Percentiles rank a stretch among this genome's conserved stretches.
Evolutionary conservation across 2,113 vertebrate species (phyloP).

Genomic region (Rynchops niger): DNA sequence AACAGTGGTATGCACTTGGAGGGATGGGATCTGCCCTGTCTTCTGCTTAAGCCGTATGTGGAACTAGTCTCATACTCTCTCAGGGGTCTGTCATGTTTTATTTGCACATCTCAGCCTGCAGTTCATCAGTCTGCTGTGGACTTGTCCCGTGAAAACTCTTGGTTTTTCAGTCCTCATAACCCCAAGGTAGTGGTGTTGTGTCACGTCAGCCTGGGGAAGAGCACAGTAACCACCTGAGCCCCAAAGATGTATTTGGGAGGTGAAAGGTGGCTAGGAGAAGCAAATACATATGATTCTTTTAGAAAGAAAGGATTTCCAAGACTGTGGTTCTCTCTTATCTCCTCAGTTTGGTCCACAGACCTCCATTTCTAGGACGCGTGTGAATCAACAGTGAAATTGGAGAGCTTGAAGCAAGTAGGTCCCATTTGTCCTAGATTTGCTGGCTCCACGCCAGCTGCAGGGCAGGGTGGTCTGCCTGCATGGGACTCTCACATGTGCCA

Average conservation of each 20-base stretch:
- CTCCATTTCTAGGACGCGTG: background rate
- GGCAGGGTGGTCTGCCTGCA: background rate
- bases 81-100: background rate
- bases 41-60: background rate
- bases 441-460: background rate
- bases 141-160: background rate
- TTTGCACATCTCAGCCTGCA: background rate
- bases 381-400: fast-evolving
- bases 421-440: background rate
- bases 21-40: background rate
- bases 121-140: background rate
- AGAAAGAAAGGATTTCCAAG: background rate
- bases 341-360: background rate
- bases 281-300: background rate
- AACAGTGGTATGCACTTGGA: background rate
- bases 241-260: background rate
- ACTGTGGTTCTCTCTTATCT: background rate
- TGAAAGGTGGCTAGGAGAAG: background rate
- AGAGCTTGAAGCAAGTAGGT: background rate
- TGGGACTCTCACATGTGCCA: fast-evolving
- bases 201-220: background rate
- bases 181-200: background rate
- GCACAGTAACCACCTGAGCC: background rate
- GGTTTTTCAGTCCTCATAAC: fast-evolving
- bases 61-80: background rate